phyloP scores from a whole-genome alignment of 2,797 vertebrate genomes.

The Parauchenoglanis punctatus region DNA sequence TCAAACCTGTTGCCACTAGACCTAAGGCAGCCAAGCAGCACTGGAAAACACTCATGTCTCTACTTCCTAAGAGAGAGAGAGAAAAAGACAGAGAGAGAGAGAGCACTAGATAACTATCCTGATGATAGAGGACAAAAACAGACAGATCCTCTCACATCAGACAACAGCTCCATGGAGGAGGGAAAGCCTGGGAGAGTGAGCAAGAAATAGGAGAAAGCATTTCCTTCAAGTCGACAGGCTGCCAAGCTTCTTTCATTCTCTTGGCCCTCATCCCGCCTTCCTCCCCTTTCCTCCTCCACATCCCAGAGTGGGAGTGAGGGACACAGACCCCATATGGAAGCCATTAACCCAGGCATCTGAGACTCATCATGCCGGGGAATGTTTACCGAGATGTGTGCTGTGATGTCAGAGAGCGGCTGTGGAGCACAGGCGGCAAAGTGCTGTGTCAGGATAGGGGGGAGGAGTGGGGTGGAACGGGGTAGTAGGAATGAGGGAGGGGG shows the following conservation, averaged over 20 bases:
- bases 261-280: constrained; percentile 38
- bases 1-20: constrained; percentile 74
- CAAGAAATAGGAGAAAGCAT: constrained; percentile 45
- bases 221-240: constrained; percentile 44
- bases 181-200: constrained; percentile 34
- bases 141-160: constrained; percentile 39
- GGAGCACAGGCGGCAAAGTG: constrained; percentile 51
- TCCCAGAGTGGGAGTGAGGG: constrained; percentile 38
- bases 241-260: constrained; percentile 51
- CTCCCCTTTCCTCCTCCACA: constrained; percentile 30
- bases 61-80: constrained; percentile 32
- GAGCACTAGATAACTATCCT: constrained; percentile 34
- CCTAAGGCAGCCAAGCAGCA: constrained; percentile 56
- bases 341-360: constrained; percentile 54
- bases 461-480: constrained; percentile 1
- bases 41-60: constrained; percentile 46
- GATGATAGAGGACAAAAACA: constrained; percentile 44
- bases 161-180: constrained; percentile 41
- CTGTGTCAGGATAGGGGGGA: constrained; percentile 51
- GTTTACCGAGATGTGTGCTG: constrained; percentile 57
- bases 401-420: constrained; percentile 55
- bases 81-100: constrained; percentile 15
- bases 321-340: constrained; percentile 56
- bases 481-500: constrained; percentile 6
- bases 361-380: constrained; percentile 56